These are phyloP conservation scores for Characodon lateralis DNA, from an alignment of 2,797 vertebrate species.

Conservation along the genomic window DNA sequence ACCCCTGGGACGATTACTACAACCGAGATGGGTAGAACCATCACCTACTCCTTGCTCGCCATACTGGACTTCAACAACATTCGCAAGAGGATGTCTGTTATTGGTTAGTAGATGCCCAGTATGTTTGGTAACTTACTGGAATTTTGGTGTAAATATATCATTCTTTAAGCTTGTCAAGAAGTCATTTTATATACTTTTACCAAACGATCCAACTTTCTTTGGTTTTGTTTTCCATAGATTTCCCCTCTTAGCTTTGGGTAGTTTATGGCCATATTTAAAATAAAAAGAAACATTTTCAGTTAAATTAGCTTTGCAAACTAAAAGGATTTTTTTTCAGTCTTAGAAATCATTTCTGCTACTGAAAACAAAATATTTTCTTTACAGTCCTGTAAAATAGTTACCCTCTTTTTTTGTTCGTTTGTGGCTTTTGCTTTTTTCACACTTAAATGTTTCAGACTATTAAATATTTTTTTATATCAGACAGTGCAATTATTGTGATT, in stretches of 20 bases:
- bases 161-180: not conserved
- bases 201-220: not conserved
- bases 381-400: not conserved
- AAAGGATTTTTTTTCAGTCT: not conserved
- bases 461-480: not conserved
- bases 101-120: constrained; percentile 76
- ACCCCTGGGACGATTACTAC: constrained; percentile 90
- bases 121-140: not conserved
- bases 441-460: not conserved
- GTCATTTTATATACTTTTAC: not conserved
- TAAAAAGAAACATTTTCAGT: not conserved
- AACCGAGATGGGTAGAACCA: constrained; percentile 84
- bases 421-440: not conserved
- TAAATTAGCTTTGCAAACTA: not conserved
- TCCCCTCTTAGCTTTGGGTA: no score
- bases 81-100: constrained; percentile 95
- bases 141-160: not conserved
- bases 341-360: not conserved
- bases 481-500: not conserved
- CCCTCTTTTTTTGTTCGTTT: not conserved
- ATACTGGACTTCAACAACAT: constrained; percentile 96
- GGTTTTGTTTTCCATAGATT: not conserved
- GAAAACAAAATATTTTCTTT: no score
- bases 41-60: constrained; percentile 91
- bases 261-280: not conserved